Percentiles rank a stretch among this genome's conserved stretches.
These are phyloP conservation scores for Galeopsomyia nigrocyanea DNA, from an alignment of 2,888 invertebrate species.

Conservation along the genomic window DNA sequence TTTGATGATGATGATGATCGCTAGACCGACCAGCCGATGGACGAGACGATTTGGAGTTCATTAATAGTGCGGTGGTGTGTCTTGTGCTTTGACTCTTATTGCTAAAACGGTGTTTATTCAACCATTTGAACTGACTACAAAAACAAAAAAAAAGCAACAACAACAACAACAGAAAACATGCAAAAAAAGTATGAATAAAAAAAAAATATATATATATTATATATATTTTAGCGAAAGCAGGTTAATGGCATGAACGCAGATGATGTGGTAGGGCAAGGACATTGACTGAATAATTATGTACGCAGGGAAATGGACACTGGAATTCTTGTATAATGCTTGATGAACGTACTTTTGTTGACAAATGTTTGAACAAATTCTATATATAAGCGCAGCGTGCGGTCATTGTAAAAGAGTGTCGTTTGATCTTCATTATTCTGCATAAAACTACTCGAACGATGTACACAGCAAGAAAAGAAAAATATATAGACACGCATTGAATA, in stretches of 20 bases:
- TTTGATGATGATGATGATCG: constrained; percentile 46
- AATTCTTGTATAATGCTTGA: constrained; percentile 65
- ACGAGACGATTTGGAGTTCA: constrained; percentile 41
- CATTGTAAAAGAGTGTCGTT: constrained; percentile 64
- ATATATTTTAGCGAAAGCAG: constrained; percentile 42
- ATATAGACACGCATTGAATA: constrained; percentile 23
- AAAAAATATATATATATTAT: constrained; percentile 41
- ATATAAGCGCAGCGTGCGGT: constrained; percentile 56
- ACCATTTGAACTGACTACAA: constrained; percentile 57
- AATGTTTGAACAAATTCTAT: constrained; percentile 63
- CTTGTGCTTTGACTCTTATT: constrained; percentile 47
- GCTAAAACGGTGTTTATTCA: constrained; percentile 60
- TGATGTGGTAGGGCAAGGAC: constrained; percentile 35
- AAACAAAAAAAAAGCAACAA: constrained; percentile 34
- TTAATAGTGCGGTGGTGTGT: constrained; percentile 49
- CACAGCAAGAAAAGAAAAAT: constrained; percentile 49
- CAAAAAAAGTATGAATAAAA: constrained; percentile 25
- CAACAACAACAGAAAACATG: constrained; percentile 43
- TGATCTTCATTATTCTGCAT: constrained; percentile 41
- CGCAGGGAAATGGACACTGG: constrained; percentile 57
- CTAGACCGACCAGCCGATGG: constrained; percentile 37
- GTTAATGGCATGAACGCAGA: constrained; percentile 37
- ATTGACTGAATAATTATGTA: constrained; percentile 41
- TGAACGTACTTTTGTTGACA: constrained; percentile 64
- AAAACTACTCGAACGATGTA: constrained; percentile 58